Evolutionary conservation across 2,797 vertebrate species (phyloP).

Genomic region (Sebastolobus altivelis): DNA sequence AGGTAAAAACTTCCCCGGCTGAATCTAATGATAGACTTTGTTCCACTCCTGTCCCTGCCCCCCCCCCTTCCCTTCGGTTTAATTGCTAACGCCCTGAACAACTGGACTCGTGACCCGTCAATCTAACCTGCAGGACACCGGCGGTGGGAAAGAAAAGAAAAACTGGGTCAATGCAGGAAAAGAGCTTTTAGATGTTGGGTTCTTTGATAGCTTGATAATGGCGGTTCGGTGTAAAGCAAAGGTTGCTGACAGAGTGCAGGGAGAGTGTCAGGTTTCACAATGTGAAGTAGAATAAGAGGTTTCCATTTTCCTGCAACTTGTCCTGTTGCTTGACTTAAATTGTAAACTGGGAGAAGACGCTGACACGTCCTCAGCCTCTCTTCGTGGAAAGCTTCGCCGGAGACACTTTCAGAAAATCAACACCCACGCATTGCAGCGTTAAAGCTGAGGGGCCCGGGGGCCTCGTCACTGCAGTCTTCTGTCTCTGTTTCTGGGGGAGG

Average conservation of each 20-base stretch:
- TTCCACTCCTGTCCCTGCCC: background rate
- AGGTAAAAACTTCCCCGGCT: constrained; percentile 16
- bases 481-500: background rate
- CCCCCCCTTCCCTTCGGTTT: background rate
- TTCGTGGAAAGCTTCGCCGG: background rate
- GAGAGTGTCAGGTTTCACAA: constrained; percentile 9
- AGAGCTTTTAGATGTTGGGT: constrained; percentile 15
- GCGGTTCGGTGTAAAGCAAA: constrained; percentile 17
- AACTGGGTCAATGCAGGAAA: background rate
- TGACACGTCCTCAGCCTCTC: constrained; percentile 11
- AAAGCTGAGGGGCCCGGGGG: background rate
- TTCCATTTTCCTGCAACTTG: background rate
- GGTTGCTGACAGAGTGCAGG: constrained; percentile 10
- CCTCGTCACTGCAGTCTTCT: background rate
- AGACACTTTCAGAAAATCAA: background rate
- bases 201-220: constrained; percentile 23
- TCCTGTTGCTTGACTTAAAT: background rate
- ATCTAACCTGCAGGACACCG: constrained; percentile 22
- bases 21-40: constrained; percentile 28
- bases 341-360: background rate
- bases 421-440: background rate
- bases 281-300: constrained; percentile 13
- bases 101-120: constrained; percentile 27
- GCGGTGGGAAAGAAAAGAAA: background rate
- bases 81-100: constrained; percentile 32